Conservation (phyloP, 2,888 invertebrate genomes). For the Anagyrus pseudococci region DNA sequence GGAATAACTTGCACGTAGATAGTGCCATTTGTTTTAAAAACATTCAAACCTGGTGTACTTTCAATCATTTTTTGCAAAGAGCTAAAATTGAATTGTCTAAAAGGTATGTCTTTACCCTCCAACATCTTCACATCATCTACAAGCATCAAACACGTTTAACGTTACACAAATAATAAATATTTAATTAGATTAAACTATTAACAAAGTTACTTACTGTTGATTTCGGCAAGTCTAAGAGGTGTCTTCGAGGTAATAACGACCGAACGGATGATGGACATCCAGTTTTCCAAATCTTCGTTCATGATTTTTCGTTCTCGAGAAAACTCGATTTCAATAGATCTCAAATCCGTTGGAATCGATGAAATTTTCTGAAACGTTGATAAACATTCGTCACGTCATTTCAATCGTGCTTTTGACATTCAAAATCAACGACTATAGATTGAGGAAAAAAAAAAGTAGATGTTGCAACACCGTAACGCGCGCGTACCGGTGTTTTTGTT, state of each 20-base stretch:
- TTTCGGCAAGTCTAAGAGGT: slow-evolving; percentile 63
- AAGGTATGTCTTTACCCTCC: slow-evolving; percentile 72
- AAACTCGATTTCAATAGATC: too few relatives aligned
- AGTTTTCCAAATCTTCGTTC: slow-evolving; percentile 22
- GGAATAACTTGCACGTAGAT: slow-evolving; percentile 67
- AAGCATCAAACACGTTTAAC: slow-evolving; percentile 38
- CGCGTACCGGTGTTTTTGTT: too few relatives aligned
- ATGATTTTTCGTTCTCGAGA: slow-evolving; percentile 1
- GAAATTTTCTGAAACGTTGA: too few relatives aligned
- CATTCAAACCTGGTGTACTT: slow-evolving; percentile 67
- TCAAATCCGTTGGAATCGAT: too few relatives aligned
- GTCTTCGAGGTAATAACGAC: slow-evolving; percentile 66
- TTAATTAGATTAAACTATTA: not conserved
- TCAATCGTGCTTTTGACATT: too few relatives aligned
- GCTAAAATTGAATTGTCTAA: slow-evolving; percentile 67
- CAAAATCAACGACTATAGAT: too few relatives aligned
- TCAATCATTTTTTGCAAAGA: slow-evolving; percentile 68
- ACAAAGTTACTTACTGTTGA: slow-evolving; percentile 64
- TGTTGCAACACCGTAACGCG: too few relatives aligned
- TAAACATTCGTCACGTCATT: too few relatives aligned
- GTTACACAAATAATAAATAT: not conserved
- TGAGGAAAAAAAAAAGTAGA: too few relatives aligned
- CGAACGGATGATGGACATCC: slow-evolving; percentile 61
- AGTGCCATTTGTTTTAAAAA: slow-evolving; percentile 64
- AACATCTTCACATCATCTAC: slow-evolving; percentile 70